Conservation (phyloP, 1,140 invertebrate genomes). For the Diachasmimorpha longicaudata region DNA sequence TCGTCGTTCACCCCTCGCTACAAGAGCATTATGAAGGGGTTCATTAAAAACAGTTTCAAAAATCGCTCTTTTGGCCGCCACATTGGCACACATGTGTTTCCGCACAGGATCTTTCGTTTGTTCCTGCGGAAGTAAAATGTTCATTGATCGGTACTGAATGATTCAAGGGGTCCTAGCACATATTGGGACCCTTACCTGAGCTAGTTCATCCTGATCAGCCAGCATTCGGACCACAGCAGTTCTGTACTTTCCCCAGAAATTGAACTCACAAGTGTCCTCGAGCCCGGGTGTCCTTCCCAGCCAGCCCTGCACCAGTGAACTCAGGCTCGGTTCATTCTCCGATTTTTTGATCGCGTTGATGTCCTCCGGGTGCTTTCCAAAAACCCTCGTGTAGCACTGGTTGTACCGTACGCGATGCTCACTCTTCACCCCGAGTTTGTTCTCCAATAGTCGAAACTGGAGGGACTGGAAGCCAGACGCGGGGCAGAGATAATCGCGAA, state of each 20-base stretch:
- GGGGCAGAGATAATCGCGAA: constrained; percentile 87
- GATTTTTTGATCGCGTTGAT: constrained; percentile 77
- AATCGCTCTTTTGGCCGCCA: constrained; percentile 79
- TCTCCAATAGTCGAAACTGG: constrained; percentile 95
- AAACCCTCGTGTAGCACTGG: constrained; percentile 88
- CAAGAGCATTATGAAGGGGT: constrained; percentile 78
- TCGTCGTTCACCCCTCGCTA: constrained; percentile 84
- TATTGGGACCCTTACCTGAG: constrained; percentile 36
- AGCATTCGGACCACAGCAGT: constrained; percentile 78
- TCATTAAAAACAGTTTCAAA: constrained; percentile 91
- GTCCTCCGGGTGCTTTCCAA: constrained; percentile 77
- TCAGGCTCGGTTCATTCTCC: constrained; percentile 83
- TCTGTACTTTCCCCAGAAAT: constrained; percentile 94
- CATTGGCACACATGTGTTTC: constrained; percentile 74
- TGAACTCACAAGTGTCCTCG: constrained; percentile 76
- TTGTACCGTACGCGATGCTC: constrained; percentile 92
- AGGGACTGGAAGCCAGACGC: constrained; percentile 98
- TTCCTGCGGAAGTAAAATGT: constrained; percentile 40
- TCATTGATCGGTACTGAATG: not conserved
- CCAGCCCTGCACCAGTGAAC: constrained; percentile 88
- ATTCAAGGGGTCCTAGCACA: no score
- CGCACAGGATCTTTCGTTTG: constrained; percentile 63
- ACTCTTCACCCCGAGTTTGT: constrained; percentile 92
- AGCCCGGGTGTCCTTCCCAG: constrained; percentile 93
- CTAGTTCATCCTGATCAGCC: constrained; percentile 66